Evolutionary conservation across 2,113 vertebrate genomes (phyloP).

Genomic region (Prietella phreatophila): DNA sequence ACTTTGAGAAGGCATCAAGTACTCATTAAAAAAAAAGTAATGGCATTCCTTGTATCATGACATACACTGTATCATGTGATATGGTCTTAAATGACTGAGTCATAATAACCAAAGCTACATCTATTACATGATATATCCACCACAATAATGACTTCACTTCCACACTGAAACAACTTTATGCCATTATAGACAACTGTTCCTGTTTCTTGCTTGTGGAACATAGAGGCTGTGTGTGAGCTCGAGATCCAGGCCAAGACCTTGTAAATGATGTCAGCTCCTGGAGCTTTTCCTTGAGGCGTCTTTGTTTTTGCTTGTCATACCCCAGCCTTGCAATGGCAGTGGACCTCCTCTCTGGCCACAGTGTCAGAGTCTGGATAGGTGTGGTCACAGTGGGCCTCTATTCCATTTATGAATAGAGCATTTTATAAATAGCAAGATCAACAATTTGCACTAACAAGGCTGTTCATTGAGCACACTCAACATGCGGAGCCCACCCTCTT

Average conservation of each 20-base stretch:
- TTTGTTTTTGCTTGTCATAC: slow-evolving; percentile 16
- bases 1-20: background rate
- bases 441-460: slow-evolving; percentile 52
- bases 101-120: background rate
- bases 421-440: slow-evolving; percentile 61
- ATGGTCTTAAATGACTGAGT: background rate
- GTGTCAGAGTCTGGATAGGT: slow-evolving; percentile 35
- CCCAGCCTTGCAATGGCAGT: slow-evolving; percentile 8
- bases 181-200: background rate
- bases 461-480: slow-evolving; percentile 43
- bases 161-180: background rate
- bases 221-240: slow-evolving; percentile 1
- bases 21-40: background rate
- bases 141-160: background rate
- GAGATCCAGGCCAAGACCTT: background rate
- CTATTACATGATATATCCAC: background rate
- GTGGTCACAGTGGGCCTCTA: slow-evolving; percentile 53
- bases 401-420: slow-evolving; percentile 61
- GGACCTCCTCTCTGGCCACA: slow-evolving; percentile 44
- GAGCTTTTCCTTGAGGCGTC: slow-evolving; percentile 21
- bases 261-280: slow-evolving; percentile 39
- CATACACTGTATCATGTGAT: background rate
- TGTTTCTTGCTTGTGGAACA: slow-evolving; percentile 8
- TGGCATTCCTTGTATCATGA: too few relatives aligned
- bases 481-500: slow-evolving; percentile 42